These are phyloP conservation scores for Vanessa cardui DNA, from an alignment of 2,888 invertebrate species.

Conservation along the genomic window DNA sequence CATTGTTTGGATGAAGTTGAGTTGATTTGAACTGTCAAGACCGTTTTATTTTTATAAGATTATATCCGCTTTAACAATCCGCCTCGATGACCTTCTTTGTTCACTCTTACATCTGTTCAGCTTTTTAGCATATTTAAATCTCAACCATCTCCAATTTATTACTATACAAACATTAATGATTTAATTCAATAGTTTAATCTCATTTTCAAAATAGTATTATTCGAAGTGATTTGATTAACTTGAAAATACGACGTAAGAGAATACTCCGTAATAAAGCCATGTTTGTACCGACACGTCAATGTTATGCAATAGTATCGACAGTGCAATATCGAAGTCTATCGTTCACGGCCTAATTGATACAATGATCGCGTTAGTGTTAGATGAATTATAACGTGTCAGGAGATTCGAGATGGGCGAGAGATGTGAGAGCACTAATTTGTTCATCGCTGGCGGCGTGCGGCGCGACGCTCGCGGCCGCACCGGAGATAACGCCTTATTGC, in stretches of 20 bases:
- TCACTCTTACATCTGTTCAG: slow-evolving; percentile 21
- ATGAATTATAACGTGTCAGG: slow-evolving; percentile 50
- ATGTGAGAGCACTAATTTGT: slow-evolving; percentile 60
- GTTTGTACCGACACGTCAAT: slow-evolving; percentile 10
- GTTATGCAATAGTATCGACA: slow-evolving; percentile 40
- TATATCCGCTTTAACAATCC: slow-evolving; percentile 75
- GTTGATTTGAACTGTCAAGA: slow-evolving; percentile 67
- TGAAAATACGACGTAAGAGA: slow-evolving; percentile 2
- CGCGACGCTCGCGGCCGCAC: slow-evolving; percentile 50
- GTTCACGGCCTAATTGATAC: slow-evolving; percentile 53
- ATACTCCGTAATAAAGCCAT: slow-evolving; percentile 11
- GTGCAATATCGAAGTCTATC: slow-evolving; percentile 46
- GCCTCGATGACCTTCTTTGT: slow-evolving; percentile 58
- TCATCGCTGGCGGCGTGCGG: slow-evolving; percentile 40
- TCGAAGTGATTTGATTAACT: not conserved
- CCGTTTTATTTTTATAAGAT: slow-evolving; percentile 70
- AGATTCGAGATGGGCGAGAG: slow-evolving; percentile 44
- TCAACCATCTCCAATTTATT: slow-evolving; percentile 65
- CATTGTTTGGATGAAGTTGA: slow-evolving; percentile 41
- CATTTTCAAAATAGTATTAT: not conserved
- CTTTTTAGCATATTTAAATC: slow-evolving; percentile 55
- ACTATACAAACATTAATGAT: not conserved
- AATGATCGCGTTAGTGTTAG: slow-evolving; percentile 47
- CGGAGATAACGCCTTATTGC: slow-evolving; percentile 80
- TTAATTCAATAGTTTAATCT: slow-evolving; percentile 38